Percentiles rank a stretch among this genome's conserved stretches.
phyloP scores from a whole-genome alignment of 1,140 invertebrate species.

The Pissodes strobi region DNA sequence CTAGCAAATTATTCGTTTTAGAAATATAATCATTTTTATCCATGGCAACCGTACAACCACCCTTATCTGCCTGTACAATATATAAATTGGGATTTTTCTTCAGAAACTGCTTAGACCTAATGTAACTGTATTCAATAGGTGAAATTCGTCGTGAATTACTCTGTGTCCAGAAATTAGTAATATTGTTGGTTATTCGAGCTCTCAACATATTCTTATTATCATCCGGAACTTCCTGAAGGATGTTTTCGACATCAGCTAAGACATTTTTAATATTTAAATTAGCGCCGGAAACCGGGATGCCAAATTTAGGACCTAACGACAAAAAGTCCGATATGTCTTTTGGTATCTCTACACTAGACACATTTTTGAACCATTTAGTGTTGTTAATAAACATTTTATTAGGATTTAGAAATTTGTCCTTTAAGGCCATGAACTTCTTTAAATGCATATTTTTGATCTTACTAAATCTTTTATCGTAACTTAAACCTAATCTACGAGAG shows the following conservation, averaged over 20 bases:
- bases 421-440: not conserved
- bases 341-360: not conserved
- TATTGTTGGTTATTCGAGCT: not conserved
- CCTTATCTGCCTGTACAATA: too few relatives aligned
- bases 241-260: conserved; percentile 1
- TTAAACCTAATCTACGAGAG: not conserved
- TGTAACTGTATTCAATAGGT: not conserved
- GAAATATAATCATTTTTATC: too few relatives aligned
- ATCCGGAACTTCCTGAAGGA: not conserved
- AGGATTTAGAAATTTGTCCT: not conserved
- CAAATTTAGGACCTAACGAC: not conserved
- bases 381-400: not conserved
- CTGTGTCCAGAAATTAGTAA: not conserved
- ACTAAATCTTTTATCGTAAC: not conserved
- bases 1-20: not conserved
- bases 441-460: not conserved
- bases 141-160: too few relatives aligned
- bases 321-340: not conserved
- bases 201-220: not conserved
- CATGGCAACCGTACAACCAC: not conserved
- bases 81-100: not conserved
- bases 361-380: not conserved
- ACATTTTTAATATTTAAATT: not conserved
- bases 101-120: not conserved
- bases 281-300: not conserved